Evolutionary conservation across 2,888 invertebrate species (phyloP).

Genomic region (Coelinius sp.): DNA sequence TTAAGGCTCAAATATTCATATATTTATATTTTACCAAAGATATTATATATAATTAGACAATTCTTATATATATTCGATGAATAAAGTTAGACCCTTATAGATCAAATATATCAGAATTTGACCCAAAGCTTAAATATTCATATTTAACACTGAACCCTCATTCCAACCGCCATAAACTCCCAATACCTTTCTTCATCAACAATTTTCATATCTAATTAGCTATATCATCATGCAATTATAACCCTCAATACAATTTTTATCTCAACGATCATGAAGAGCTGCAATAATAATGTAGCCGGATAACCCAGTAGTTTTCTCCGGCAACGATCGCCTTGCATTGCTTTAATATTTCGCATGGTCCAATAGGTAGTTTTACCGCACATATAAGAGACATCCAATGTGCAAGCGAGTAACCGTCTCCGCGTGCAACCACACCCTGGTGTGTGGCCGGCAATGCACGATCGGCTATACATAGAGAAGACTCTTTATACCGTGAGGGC

Average conservation of each 20-base stretch:
- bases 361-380: constrained; percentile 12
- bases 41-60: no score
- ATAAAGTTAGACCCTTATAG: no score
- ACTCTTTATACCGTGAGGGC: neutral
- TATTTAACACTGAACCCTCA: no score
- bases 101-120: no score
- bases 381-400: neutral
- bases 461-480: neutral
- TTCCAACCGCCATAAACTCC: no score
- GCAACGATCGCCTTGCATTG: constrained; percentile 13
- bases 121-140: no score
- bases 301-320: constrained; percentile 20
- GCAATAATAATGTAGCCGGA: neutral
- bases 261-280: neutral
- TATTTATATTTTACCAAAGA: no score
- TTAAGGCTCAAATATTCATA: no score
- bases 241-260: neutral
- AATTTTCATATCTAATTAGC: neutral
- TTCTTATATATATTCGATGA: no score
- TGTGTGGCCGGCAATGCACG: constrained; percentile 18
- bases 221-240: neutral
- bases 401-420: neutral
- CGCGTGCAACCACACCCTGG: constrained; percentile 3
- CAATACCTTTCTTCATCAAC: no score
- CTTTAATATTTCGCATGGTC: constrained; percentile 8